phyloP scores from a whole-genome alignment of 2,888 invertebrate genomes.

The Choreutis nemorana region DNA sequence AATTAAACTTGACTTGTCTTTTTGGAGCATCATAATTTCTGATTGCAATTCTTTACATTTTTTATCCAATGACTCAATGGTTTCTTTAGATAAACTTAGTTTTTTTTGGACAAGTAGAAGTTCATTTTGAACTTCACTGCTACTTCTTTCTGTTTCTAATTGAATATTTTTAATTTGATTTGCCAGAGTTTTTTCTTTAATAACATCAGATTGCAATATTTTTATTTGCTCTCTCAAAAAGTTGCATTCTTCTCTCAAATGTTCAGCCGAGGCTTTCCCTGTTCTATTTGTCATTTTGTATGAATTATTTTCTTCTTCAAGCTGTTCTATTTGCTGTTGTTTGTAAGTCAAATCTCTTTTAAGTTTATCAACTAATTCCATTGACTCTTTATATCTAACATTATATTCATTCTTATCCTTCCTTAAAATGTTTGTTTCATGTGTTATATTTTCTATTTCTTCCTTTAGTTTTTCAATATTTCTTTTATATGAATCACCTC shows the following conservation, averaged over 20 bases:
- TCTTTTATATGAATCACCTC: slow-evolving; percentile 24
- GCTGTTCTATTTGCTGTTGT: slow-evolving; percentile 45
- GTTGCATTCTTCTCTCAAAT: slow-evolving; percentile 48
- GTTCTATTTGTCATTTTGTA: slow-evolving; percentile 50
- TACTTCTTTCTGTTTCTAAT: slow-evolving; percentile 78
- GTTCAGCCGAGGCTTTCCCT: slow-evolving; percentile 48
- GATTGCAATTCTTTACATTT: slow-evolving; percentile 66
- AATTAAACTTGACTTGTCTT: slow-evolving; percentile 70
- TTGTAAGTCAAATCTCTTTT: slow-evolving; percentile 47
- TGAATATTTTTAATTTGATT: slow-evolving; percentile 73
- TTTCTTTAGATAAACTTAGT: slow-evolving; percentile 67
- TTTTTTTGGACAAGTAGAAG: slow-evolving; percentile 70
- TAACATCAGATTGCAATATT: slow-evolving; percentile 50
- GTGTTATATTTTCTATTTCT: slow-evolving; percentile 32
- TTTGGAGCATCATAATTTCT: slow-evolving; percentile 68
- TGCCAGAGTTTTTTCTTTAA: slow-evolving; percentile 54
- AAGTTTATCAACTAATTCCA: slow-evolving; percentile 40
- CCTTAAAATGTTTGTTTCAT: slow-evolving; percentile 33
- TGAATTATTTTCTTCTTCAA: slow-evolving; percentile 53
- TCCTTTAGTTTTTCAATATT: slow-evolving; percentile 34
- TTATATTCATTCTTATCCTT: slow-evolving; percentile 54
- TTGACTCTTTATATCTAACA: slow-evolving; percentile 37
- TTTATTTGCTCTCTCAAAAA: slow-evolving; percentile 53
- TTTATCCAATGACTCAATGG: slow-evolving; percentile 63
- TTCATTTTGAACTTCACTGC: slow-evolving; percentile 74